Conservation (phyloP, 1,140 invertebrate genomes). For the Paraescarpia echinospica region DNA sequence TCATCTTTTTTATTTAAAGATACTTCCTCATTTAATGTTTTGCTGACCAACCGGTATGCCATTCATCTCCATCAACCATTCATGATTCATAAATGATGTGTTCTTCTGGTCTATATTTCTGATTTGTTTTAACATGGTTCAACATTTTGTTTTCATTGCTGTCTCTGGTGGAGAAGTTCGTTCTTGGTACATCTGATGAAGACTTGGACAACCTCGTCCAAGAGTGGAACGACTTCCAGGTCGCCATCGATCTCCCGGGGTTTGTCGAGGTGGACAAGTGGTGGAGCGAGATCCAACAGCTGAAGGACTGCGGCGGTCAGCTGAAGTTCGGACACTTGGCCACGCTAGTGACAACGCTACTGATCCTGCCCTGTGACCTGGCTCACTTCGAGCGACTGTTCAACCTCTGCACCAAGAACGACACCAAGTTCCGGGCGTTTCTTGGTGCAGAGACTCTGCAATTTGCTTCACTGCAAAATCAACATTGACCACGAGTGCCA, state of each 20-base stretch:
- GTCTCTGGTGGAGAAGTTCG: slow-evolving; percentile 7
- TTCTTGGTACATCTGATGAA: not conserved
- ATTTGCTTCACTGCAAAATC: not conserved
- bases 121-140: too few relatives aligned
- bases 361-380: too few relatives aligned
- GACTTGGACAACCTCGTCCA: not conserved
- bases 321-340: too few relatives aligned
- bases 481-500: too few relatives aligned
- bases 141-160: slow-evolving; percentile 7
- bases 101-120: too few relatives aligned
- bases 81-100: not conserved
- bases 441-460: slow-evolving; percentile 4
- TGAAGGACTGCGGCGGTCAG: too few relatives aligned
- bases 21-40: not conserved
- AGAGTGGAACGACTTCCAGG: not conserved
- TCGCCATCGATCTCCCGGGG: not conserved
- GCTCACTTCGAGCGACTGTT: slow-evolving; percentile 9
- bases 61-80: not conserved
- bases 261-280: too few relatives aligned
- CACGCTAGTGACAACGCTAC: too few relatives aligned
- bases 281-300: too few relatives aligned
- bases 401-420: too few relatives aligned
- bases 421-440: too few relatives aligned
- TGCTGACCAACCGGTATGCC: slow-evolving; percentile 5
- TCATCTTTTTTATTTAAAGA: not conserved